Evolutionary conservation across 2,113 vertebrate species (phyloP), one percentile per base, ranked within the genome.

Genomic region (Triplophysa tibetana): DNA sequence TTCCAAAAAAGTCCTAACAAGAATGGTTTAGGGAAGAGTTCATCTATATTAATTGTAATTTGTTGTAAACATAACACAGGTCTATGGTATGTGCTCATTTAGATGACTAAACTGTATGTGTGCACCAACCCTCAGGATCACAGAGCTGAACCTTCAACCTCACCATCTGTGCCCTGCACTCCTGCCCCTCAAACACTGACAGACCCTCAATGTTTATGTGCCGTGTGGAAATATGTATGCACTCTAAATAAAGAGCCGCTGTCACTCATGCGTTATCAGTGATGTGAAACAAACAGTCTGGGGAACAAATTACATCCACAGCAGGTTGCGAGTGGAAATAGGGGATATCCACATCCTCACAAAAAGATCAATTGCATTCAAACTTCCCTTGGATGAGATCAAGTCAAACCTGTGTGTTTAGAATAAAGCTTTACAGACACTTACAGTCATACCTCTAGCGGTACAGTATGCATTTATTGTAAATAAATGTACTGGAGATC

Each of bases 201-300:
- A 69, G 14, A 50, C 45, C 45, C 67, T 14, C 23, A 29, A 54
- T 68, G 69, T 56, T 26, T 72, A 29, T 26, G 45, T 56, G 65
- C 72, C 48, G 67, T 67, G 65, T 77, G 67, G 17, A 62, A 33
- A 65, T 52, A 65, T 21, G 24, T 23, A 63, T 3, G 3, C 11
- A 56, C 54, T 16, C 38, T 54, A 70, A 70, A 70, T 29, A 54
- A 70, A 70, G 70, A 43, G 54, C 33, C 29, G 33, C 54, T 60
- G 56, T 61, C 70, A 74, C 29, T 60, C n/a, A 61, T 45, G 70
- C 66, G 79, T 68, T 63, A 61, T 52, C 67, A 62, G 16, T 79
- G 26, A 45, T 52, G 66, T 33, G 62, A 70, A 41, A 62, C 67
- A 70, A 69, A 48, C 11, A 26, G 23, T 70, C 26, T 50, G 77